Base-by-base conservation (phyloP, 2,888 invertebrate species). In the Athalia cordata region DNA sequence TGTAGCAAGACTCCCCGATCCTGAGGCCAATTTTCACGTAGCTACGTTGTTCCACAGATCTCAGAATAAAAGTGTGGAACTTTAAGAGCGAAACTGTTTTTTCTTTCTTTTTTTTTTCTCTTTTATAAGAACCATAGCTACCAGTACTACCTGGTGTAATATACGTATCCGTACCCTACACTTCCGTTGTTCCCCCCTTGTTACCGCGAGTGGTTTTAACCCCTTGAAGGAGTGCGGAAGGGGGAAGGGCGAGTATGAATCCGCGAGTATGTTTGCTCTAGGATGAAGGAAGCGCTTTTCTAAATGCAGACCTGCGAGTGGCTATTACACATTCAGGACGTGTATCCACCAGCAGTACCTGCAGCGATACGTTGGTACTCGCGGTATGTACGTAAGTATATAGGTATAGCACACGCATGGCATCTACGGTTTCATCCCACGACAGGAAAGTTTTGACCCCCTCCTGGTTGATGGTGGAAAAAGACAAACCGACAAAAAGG, bases 251-350 rank as follows among this genome's bases (percentile, higher is more conserved):
- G 29, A 57, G 72, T 72, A 62, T 75, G 75, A 75, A 75, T 72
- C 72, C 57, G 13, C 72, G 59, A 72, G 72, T 72, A 75, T 75
- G 75, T 75, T 75, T 75, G 50, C 62, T 75, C 50, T 75, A 62
- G 75, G 62, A 75, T 75, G 75, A 75, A 75, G 75, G 75, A 75
- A 75, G 79, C 81, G 86, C 84, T 83, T 86, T 85, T 86, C 84
- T 85, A 84, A 86, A 84, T 85, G 85, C 84, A 82, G 82, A 82
- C 80, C 81, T 81, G 82, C 77, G 86, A 87, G 87, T 87, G 87
- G 86, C 86, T 86, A 87, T 87, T 87, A 87, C 86, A 87, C 87
- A 87, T 87, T 87, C 86, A 87, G 85, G 83, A 81, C 80, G 62
- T 62, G 43, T 49, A 55, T 61, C 74, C 61, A 74, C 61, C 74